Conservation (phyloP, 2,797 vertebrate genomes). For the Acanthiza pusilla region DNA sequence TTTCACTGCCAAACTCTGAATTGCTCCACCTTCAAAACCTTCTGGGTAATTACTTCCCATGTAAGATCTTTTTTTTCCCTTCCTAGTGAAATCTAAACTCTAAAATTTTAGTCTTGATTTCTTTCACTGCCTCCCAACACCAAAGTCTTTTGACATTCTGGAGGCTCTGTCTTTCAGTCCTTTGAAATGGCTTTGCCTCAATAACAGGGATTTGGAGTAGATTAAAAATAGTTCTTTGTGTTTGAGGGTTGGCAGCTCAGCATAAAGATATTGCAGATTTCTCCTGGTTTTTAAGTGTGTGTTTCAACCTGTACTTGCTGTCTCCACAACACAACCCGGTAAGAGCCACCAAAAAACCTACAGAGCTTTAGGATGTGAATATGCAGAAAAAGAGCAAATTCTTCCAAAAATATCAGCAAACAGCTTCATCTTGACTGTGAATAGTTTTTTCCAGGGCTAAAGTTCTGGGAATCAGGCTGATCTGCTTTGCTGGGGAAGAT, state of each 20-base stretch:
- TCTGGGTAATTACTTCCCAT: background rate
- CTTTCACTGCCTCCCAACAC: background rate
- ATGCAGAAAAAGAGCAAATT: background rate
- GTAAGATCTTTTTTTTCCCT: background rate
- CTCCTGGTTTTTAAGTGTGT: background rate
- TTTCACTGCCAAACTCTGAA: background rate
- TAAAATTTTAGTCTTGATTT: background rate
- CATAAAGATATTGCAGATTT: background rate
- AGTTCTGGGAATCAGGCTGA: background rate
- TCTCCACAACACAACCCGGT: background rate
- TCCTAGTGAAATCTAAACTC: background rate
- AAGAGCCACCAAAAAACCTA: background rate
- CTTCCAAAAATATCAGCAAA: background rate
- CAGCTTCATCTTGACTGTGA: background rate
- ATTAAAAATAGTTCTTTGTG: background rate
- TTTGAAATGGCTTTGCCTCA: background rate
- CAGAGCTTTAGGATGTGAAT: background rate
- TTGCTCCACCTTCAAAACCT: conserved; percentile 13
- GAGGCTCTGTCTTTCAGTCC: background rate
- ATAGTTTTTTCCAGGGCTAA: background rate
- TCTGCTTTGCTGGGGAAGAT: background rate
- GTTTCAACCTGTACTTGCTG: background rate
- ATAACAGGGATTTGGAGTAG: background rate
- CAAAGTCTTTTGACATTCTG: background rate
- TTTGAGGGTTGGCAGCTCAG: background rate